Percentiles rank a stretch among this genome's conserved stretches.
phyloP scores from a whole-genome alignment of 35 echinoderm and acorn worm genomes.

The Apostichopus japonicus region DNA sequence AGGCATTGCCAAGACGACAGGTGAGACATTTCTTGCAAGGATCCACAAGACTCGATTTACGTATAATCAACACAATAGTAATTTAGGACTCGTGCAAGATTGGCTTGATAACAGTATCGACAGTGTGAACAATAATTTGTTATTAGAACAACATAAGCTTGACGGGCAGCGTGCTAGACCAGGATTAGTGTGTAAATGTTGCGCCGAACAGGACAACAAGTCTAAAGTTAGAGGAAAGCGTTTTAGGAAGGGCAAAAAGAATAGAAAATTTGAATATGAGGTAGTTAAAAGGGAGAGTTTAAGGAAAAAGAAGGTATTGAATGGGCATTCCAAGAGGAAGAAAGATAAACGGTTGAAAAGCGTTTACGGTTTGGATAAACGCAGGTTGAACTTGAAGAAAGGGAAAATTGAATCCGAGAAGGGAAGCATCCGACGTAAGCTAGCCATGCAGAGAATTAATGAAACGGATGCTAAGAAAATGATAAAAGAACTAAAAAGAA shows the following conservation, averaged over 20 bases:
- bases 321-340: slow-evolving; percentile 34
- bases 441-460: slow-evolving; percentile 7
- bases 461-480: slow-evolving; percentile 50
- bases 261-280: slow-evolving; percentile 18
- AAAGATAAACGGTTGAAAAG: slow-evolving; percentile 36
- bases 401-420: neutral
- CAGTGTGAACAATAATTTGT: neutral
- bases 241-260: slow-evolving; percentile 19
- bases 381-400: slow-evolving; percentile 6
- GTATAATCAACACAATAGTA: slow-evolving; percentile 7
- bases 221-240: neutral
- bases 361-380: slow-evolving; percentile 3
- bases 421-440: slow-evolving; percentile 18
- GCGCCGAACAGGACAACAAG: neutral
- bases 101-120: slow-evolving; percentile 11
- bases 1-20: neutral
- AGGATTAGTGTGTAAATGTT: slow-evolving; percentile 4
- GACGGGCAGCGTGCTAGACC: neutral
- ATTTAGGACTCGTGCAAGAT: slow-evolving; percentile 11
- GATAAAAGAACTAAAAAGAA: slow-evolving; percentile 55
- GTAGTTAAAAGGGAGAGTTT: slow-evolving; percentile 13
- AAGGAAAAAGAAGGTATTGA: slow-evolving; percentile 25
- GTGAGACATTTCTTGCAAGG: neutral
- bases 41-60: slow-evolving; percentile 4
- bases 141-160: neutral